Evolutionary conservation across 2,113 vertebrate species (phyloP), one percentile per base, ranked within the genome.

Genomic region (Pluvialis apricaria): DNA sequence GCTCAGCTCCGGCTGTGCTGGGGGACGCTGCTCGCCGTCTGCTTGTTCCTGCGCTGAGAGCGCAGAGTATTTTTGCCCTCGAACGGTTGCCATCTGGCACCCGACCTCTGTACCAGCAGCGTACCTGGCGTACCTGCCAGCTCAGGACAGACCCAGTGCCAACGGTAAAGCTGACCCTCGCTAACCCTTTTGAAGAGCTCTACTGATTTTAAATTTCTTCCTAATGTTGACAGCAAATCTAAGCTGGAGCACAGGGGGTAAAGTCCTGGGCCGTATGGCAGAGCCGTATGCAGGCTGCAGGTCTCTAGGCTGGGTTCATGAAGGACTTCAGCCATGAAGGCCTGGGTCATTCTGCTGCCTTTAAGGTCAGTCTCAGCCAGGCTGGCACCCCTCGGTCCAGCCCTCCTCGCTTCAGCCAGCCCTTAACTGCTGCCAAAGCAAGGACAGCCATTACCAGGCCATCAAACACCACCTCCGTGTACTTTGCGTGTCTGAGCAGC

Each of bases 381-480:
- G 42, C 80, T 95, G 88, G 65, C 80, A 71, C 5, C 58, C 54
- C 44, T 61, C 2, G 4, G 51, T 6, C 52, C 84, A 68, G 38
- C 36, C 42, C 17, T 36, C 9, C 29, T 89, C 0, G 0, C 44
- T 85, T 17, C 73, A 62, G 51, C 29, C 77, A 71, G 84, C 60
- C 6, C 0, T 13, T 21, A 26, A 28, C 25, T 64, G 12, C 54
- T 85, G 71, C 70, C 88, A 83, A 34, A 73, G 57, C 84, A 61
- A 76, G 72, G 69, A 25, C 81, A 83, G 69, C 14, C 21, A 0
- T 19, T 15, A 21, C 76, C 4, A 5, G 71, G 36, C 79, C 40
- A 11, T 10, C 75, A 45, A 20, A 64, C 10, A 1, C 25, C 15
- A 6, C 66, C 29, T 55, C 62, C 0, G 0, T n/a, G 9, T 24